Evolutionary conservation across 2,888 invertebrate species (phyloP), one percentile per base, ranked within the genome.

Genomic region (Drosophila longiperda): DNA sequence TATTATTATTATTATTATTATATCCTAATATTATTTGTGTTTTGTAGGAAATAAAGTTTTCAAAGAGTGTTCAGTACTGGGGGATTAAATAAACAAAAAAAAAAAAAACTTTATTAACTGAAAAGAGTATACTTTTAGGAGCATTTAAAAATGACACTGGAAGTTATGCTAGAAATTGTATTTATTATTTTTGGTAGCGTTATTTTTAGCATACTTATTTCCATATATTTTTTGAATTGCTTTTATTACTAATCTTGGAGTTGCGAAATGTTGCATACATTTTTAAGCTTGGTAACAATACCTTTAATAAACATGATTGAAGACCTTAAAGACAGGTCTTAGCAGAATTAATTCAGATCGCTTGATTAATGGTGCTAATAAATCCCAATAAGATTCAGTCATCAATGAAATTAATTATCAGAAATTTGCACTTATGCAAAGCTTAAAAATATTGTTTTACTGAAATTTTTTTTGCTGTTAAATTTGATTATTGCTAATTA

Each of bases 11-110:
- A 38, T 67, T 52, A 70, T 40, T 36, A 59, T 50, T 23, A 38
- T 67, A 49, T 58, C 70, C 0, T 5, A 75, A 66, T 75, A 69
- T 72, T 72, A 68, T 72, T 72, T 72, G 65, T 61, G 52, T 38
- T 58, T 58, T 58, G 52, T 45, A 49, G 57, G 55, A 72, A 45
- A 59, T 57, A 15, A 64, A 38, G 59, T 52, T 45, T 11, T 15
- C 29, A 78, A 20, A 58, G 81, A 81, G 77, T 78, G 80, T 26
- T 29, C 17, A 7, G 5, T 3, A 38, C 26, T 26, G 29, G 29
- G 26, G 29, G 29, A 29, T 6, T 29, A 29, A 6, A 6, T 6
- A 29, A 29, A 6, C 0, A 29, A 45, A 23, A 23, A 23, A 1
- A 15, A 1, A 2, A 45, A 0, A 15, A 8, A 2, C 4, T 8